Percentiles rank a stretch among this genome's conserved stretches.
These are phyloP conservation scores for Masnerella sp. DNA, from an alignment of 2,888 invertebrate genomes.

Conservation along the genomic window DNA sequence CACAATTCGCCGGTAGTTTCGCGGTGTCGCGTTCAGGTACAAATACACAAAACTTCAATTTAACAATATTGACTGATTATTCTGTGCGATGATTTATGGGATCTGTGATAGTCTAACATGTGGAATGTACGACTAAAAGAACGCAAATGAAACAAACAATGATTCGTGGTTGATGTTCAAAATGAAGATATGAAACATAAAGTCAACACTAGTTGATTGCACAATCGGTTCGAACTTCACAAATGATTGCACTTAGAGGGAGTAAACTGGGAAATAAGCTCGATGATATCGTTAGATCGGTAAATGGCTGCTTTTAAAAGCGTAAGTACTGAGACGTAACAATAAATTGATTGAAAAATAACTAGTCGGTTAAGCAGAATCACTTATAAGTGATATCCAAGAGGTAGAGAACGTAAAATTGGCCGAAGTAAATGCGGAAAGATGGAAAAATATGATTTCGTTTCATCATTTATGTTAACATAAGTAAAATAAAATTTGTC, in stretches of 20 bases:
- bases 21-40: conserved; percentile 45
- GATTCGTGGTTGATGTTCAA: not conserved
- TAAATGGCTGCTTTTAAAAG: conserved; percentile 18
- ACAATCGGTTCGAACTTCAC: conserved; percentile 6
- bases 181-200: too few relatives aligned
- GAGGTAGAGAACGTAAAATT: conserved; percentile 37
- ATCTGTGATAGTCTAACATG: conserved; percentile 20
- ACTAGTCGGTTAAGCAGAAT: conserved; percentile 22
- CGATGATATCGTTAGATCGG: not conserved
- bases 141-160: not conserved
- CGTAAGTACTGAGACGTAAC: conserved; percentile 35
- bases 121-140: conserved; percentile 30
- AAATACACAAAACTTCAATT: conserved; percentile 31
- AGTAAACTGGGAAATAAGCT: conserved; percentile 12
- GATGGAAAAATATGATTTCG: too few relatives aligned
- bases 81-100: conserved; percentile 19
- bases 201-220: too few relatives aligned
- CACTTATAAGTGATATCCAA: conserved; percentile 16
- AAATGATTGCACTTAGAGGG: conserved; percentile 32
- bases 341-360: conserved; percentile 23
- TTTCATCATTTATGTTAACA: too few relatives aligned
- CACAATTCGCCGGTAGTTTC: conserved; percentile 20
- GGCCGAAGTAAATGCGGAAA: not conserved
- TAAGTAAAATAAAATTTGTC: too few relatives aligned
- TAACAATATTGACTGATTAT: conserved; percentile 18